These are phyloP conservation scores for Hoplostethus atlanticus DNA, from an alignment of 2,797 vertebrate species.

Conservation along the genomic window DNA sequence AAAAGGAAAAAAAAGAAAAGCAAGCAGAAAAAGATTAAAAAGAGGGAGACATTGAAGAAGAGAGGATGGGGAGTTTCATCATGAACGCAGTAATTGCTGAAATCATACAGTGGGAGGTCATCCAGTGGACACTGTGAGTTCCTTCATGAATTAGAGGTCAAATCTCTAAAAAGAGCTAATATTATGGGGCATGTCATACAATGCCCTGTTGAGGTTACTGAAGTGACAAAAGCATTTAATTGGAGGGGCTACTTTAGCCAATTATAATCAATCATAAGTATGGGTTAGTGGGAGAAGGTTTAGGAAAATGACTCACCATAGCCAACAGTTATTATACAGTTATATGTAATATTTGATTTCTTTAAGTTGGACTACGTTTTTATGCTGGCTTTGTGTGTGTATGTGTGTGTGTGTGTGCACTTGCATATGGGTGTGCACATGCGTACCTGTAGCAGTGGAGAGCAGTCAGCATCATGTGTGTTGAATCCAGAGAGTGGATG, in stretches of 20 bases:
- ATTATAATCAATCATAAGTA: neutral
- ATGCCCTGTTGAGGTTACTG: neutral
- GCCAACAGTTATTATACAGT: neutral
- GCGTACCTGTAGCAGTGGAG: slow-evolving; percentile 90
- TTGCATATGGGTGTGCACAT: neutral
- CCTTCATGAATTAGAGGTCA: neutral
- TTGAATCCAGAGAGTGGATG: slow-evolving; percentile 98
- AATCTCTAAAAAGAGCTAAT: slow-evolving; percentile 6
- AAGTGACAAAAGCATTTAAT: slow-evolving; percentile 8
- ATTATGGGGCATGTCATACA: neutral
- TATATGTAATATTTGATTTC: neutral
- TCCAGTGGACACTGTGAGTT: slow-evolving; percentile 8
- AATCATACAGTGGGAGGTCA: neutral
- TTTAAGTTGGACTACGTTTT: neutral
- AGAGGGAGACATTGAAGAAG: neutral
- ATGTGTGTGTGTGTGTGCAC: neutral
- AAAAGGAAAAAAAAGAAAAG: no score
- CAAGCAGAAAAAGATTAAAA: neutral
- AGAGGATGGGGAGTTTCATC: neutral
- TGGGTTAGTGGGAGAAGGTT: neutral
- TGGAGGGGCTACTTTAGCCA: neutral
- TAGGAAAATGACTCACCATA: neutral
- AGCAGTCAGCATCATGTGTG: slow-evolving; percentile 98
- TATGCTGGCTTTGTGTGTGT: neutral
- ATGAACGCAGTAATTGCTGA: slow-evolving; percentile 1